Base-by-base conservation (phyloP, 92 coral and sea anemone genomes). In the Porites cylindrica region DNA sequence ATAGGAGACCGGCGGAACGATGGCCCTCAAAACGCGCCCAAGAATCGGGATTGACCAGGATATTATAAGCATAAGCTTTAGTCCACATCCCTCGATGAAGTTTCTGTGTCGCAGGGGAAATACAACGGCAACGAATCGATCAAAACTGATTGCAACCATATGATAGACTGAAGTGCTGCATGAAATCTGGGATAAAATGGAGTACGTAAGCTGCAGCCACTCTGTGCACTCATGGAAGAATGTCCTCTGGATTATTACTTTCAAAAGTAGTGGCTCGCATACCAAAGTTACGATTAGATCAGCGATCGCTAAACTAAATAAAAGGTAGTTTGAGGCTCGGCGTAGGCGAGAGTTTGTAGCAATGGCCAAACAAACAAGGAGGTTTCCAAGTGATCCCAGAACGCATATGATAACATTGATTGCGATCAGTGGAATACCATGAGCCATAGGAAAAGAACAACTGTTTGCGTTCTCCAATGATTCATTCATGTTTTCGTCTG, bases 111-210 rank as follows among this genome's bases (percentile, higher is more conserved):
- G 71, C 71, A 76, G 76, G 29, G 90, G 90, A 12, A 56, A 65
- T 1, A 75, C 38, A 7, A 86, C 73, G 32, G 80, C 85, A 6
- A 77, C n/a, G 6, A 76, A 75, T 1, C 90, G 85, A 54, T 86
- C 90, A 10, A 86, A 26, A 51, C 90, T 86, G 72, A 87, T 87
- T 58, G 86, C 86, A 16, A 80, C 86, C 71, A 87, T 62, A 65
- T 87, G 85, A 12, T 32, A 60, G 19, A 87, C 23, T 3, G 90
- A 87, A 7, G 79, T 71, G 1, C 86, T 53, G 13, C 80, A 79
- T 7, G 90, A 87, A 51, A 87, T 38, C 10, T 80, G 70, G 18
- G 85, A 77, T 12, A 63, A 19, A 3, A 80, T 29, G 43, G 47
- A 66, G 43, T 79, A 80, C 10, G 81, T 19, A n/a, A 18, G 47